These are phyloP conservation scores for Epinephelus moara DNA, from an alignment of 2,113 vertebrate genomes.

Conservation along the genomic window DNA sequence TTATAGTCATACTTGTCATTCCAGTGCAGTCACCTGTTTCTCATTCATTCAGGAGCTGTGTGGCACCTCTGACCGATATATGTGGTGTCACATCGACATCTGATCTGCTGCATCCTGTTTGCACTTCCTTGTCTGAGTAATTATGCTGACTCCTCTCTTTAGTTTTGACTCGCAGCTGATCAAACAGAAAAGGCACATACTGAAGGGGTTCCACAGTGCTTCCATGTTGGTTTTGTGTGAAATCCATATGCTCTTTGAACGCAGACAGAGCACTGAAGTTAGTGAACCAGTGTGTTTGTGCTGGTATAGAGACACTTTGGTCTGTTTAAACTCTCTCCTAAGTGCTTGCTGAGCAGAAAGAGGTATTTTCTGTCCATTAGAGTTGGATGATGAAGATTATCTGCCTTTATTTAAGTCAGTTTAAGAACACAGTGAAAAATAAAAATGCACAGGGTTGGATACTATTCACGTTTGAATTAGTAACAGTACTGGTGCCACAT, in stretches of 20 bases:
- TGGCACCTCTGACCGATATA: background rate
- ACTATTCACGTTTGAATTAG: no score
- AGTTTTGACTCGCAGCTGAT: slow-evolving; percentile 40
- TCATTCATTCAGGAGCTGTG: background rate
- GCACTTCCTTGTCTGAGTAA: slow-evolving; percentile 8
- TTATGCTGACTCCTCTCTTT: slow-evolving; percentile 14
- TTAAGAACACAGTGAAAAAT: background rate
- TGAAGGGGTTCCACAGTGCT: background rate
- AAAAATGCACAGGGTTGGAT: background rate
- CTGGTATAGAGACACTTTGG: no score
- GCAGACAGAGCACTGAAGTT: background rate
- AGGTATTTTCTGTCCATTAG: background rate
- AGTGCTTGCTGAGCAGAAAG: background rate
- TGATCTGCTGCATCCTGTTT: slow-evolving; percentile 31
- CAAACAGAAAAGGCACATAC: slow-evolving; percentile 1
- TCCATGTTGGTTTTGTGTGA: background rate
- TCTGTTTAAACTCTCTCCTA: background rate
- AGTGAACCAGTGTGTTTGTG: slow-evolving; percentile 4
- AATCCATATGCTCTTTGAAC: background rate
- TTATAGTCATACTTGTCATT: background rate
- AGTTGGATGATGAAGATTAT: background rate
- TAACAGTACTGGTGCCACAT: no score
- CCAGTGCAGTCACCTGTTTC: background rate
- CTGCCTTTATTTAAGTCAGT: background rate
- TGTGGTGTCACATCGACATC: slow-evolving; percentile 27